Evolutionary conservation across 2,797 vertebrate species (phyloP).

Genomic region (Myotis findleyi): DNA sequence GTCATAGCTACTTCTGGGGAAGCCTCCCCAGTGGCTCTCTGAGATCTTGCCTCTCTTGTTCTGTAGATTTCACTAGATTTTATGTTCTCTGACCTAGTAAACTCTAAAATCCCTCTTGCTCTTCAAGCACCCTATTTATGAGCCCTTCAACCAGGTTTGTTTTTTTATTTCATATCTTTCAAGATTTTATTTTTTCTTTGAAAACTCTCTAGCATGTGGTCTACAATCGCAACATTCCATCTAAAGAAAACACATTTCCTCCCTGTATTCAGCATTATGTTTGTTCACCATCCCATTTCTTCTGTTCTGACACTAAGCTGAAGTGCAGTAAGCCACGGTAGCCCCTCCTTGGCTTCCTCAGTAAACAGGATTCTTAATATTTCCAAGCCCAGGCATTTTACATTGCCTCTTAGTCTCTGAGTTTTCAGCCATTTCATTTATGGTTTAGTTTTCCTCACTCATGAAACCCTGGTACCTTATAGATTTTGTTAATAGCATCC

Average conservation of each 20-base stretch:
- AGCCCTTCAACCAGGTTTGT: not conserved
- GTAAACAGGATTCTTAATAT: not conserved
- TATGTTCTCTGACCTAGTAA: not conserved
- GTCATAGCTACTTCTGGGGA: not conserved
- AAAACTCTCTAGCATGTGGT: not conserved
- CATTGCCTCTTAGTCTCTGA: not conserved
- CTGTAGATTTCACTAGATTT: not conserved
- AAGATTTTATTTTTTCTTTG: not conserved
- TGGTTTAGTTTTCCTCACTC: not conserved
- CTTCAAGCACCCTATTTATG: not conserved
- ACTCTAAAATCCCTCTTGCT: not conserved
- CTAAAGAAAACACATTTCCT: not conserved
- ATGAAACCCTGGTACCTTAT: not conserved
- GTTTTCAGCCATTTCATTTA: not conserved
- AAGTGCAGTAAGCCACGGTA: not conserved
- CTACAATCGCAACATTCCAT: not conserved
- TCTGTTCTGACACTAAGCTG: not conserved
- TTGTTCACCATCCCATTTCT: not conserved
- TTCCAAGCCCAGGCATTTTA: not conserved
- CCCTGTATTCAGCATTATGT: not conserved
- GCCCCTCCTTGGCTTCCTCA: not conserved
- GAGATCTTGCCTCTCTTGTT: not conserved
- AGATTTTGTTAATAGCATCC: not conserved
- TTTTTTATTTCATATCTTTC: not conserved
- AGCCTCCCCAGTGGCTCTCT: not conserved